phyloP scores from a whole-genome alignment of 2,113 vertebrate species.

The Perccottus glenii region DNA sequence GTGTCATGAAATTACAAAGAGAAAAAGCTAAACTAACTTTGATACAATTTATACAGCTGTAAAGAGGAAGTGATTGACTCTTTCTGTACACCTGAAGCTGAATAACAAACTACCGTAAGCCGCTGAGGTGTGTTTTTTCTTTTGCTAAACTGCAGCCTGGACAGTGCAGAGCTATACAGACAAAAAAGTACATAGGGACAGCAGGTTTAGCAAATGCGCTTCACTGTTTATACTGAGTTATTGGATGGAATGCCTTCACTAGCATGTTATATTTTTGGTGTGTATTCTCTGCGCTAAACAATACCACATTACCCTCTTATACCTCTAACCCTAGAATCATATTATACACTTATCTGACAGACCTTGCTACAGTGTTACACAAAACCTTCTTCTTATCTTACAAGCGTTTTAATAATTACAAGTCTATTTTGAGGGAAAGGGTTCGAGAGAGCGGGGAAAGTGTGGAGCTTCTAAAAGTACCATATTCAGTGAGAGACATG shows the following conservation, averaged over 20 bases:
- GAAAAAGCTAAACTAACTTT: conserved; percentile 55
- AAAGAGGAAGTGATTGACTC: conserved; percentile 40
- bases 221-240: conserved; percentile 48
- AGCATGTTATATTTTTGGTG: conserved; percentile 69
- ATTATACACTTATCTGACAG: conserved; percentile 69
- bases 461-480: conserved; percentile 62
- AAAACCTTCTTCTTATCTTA: conserved; percentile 77
- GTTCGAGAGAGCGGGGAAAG: conserved; percentile 1
- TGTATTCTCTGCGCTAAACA: conserved; percentile 69
- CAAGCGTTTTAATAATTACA: conserved; percentile 70
- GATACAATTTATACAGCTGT: conserved; percentile 65
- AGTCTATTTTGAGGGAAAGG: conserved; percentile 58
- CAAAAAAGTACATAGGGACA: conserved; percentile 57
- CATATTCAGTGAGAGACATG: conserved; percentile 70
- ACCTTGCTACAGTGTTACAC: conserved; percentile 76
- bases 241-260: conserved; percentile 49
- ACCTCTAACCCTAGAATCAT: conserved; percentile 63
- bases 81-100: conserved; percentile 60
- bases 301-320: conserved; percentile 52
- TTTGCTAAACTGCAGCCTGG: conserved; percentile 52
- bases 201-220: conserved; percentile 61
- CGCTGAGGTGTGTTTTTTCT: conserved; percentile 31
- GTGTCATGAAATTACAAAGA: conserved; percentile 42
- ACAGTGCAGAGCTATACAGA: conserved; percentile 71
- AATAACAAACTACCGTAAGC: conserved; percentile 58